These are phyloP conservation scores for Oxygymnocypris stewartii DNA, from an alignment of 2,113 vertebrate species.

Conservation along the genomic window DNA sequence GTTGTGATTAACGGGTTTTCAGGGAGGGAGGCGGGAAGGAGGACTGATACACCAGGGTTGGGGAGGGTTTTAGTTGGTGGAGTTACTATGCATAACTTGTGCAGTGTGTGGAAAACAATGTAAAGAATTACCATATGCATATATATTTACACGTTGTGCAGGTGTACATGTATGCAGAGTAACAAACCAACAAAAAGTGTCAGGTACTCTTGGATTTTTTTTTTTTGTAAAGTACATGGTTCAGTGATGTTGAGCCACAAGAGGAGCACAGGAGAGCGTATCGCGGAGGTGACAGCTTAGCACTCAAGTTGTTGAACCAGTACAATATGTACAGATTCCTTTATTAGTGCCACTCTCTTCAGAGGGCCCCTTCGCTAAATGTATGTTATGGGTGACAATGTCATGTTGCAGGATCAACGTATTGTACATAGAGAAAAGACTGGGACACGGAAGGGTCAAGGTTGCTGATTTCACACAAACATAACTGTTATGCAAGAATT, in stretches of 20 bases:
- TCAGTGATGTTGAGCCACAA: conserved; percentile 91
- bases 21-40: conserved; percentile 62
- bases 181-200: conserved; percentile 79
- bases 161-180: conserved; percentile 76
- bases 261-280: conserved; percentile 77
- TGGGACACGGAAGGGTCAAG: conserved; percentile 68
- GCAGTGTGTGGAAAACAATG: conserved; percentile 83
- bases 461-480: conserved; percentile 88
- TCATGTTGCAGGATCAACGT: conserved; percentile 99
- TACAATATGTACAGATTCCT: conserved; percentile 93
- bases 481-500: conserved; percentile 97
- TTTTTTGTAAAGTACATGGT: conserved; percentile 97
- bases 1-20: conserved; percentile 76
- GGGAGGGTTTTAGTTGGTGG: conserved; percentile 72
- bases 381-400: conserved; percentile 99
- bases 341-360: conserved; percentile 78
- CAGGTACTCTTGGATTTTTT: conserved; percentile 87
- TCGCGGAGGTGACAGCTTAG: conserved; percentile 87
- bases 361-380: conserved; percentile 98
- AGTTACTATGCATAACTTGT: conserved; percentile 95
- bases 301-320: conserved; percentile 93
- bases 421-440: conserved; percentile 93
- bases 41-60: conserved; percentile 44
- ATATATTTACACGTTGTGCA: conserved; percentile 69
- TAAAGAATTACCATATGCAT: conserved; percentile 74